Percentiles rank a stretch among this genome's conserved stretches.
Conservation (phyloP, 2,888 invertebrate species). For the Tuta absoluta region DNA sequence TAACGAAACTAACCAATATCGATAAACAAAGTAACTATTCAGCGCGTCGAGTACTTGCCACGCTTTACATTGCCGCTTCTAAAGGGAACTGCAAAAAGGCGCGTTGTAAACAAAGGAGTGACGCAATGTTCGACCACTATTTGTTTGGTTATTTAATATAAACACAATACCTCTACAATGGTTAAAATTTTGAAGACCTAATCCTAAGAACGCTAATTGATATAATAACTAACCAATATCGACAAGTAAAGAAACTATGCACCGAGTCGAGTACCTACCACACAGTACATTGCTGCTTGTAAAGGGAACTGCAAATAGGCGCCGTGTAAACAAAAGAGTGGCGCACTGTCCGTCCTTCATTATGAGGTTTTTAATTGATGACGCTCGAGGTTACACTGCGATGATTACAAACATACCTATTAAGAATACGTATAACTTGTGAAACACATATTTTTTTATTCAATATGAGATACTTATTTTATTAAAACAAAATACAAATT, state of each 20-base stretch:
- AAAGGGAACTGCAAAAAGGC: constrained; percentile 9
- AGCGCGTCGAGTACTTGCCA: background rate
- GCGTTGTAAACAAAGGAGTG: background rate
- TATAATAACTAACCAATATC: background rate
- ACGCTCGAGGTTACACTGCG: background rate
- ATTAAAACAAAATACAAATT: no score
- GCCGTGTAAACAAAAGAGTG: background rate
- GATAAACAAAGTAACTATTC: background rate
- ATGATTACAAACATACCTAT: background rate
- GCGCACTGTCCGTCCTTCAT: background rate
- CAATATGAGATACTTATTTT: no score
- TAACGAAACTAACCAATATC: background rate
- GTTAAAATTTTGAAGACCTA: no score
- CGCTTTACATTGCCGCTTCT: background rate
- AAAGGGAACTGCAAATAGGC: constrained; percentile 10
- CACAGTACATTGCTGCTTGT: background rate
- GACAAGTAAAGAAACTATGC: background rate
- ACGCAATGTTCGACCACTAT: constrained; percentile 1
- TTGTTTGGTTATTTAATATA: no score
- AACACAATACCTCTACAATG: no score
- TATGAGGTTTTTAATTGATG: background rate
- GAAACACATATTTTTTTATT: no score
- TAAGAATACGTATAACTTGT: no score
- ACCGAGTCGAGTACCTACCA: background rate
- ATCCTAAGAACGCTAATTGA: no score